phyloP scores from a whole-genome alignment of 2,797 vertebrate genomes.

The Molossus alvarezi region DNA sequence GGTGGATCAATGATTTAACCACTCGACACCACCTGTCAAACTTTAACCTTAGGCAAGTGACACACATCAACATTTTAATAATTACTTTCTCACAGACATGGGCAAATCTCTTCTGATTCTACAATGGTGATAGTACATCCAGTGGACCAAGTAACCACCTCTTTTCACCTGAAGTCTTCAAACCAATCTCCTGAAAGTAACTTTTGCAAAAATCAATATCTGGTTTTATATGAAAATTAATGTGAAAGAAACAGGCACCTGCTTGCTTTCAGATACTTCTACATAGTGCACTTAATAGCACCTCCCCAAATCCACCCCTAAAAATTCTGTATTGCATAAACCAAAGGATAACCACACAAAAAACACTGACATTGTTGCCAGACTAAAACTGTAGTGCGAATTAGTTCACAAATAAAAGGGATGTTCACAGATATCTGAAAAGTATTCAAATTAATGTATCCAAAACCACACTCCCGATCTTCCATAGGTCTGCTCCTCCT shows the following conservation, averaged over 20 bases:
- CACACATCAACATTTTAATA: neutral
- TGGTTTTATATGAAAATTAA: conserved; percentile 46
- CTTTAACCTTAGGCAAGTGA: neutral
- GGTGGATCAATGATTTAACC: neutral
- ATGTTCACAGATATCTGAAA: neutral
- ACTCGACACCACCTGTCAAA: neutral
- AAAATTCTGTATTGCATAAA: conserved; percentile 35
- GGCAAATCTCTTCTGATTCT: conserved; percentile 42
- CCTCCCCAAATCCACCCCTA: neutral
- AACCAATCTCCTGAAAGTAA: conserved; percentile 45
- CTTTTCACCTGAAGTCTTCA: conserved; percentile 15
- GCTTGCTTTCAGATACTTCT: conserved; percentile 6
- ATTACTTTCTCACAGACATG: neutral
- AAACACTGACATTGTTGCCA: neutral
- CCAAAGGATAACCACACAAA: conserved; percentile 46
- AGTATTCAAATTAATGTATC: neutral
- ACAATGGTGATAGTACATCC: neutral
- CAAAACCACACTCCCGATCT: conserved; percentile 1
- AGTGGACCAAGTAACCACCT: neutral
- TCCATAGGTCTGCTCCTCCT: neutral
- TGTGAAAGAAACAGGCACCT: conserved; percentile 7
- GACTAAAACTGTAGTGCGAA: conserved; percentile 14
- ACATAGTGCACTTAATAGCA: neutral
- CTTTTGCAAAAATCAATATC: conserved; percentile 43
- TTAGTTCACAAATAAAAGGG: conserved; percentile 49